Percentiles rank a stretch among this genome's conserved stretches.
Conservation (phyloP, 1,140 invertebrate genomes). For the Euwallacea similis region DNA sequence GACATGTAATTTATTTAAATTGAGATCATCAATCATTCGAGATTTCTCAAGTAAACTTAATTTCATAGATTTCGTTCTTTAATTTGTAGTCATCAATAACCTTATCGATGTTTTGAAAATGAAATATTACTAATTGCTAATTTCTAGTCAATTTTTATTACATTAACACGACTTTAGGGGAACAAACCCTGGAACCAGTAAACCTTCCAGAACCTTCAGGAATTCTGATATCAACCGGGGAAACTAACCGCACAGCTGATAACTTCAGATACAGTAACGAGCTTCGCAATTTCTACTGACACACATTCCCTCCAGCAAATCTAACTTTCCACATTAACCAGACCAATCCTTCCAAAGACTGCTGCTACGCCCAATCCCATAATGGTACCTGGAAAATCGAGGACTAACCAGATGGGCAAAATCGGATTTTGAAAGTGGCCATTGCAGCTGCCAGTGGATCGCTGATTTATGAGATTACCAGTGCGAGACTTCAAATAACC, state of each 20-base stretch:
- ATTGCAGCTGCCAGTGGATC: constrained; percentile 10
- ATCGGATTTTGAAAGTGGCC: constrained; percentile 1
- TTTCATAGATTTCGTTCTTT: background rate
- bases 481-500: constrained; percentile 5
- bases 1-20: background rate
- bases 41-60: background rate
- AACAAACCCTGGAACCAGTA: background rate
- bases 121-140: no score
- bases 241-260: constrained; percentile 10
- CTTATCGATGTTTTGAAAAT: no score
- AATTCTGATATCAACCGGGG: constrained; percentile 3
- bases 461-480: background rate
- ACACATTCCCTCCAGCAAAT: constrained; percentile 9
- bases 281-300: constrained; percentile 10
- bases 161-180: background rate
- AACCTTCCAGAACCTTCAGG: constrained; percentile 3
- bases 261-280: constrained; percentile 11
- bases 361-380: constrained; percentile 13
- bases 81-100: no score
- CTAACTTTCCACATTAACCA: background rate
- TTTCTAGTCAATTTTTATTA: no score
- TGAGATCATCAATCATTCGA: background rate
- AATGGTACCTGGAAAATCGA: constrained; percentile 5
- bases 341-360: constrained; percentile 6
- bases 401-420: constrained; percentile 3